A percentile compares a stretch with the other conserved stretches of the same genome.
phyloP scores from a whole-genome alignment of 1,140 invertebrate genomes.

The Drosophila repletoides region DNA sequence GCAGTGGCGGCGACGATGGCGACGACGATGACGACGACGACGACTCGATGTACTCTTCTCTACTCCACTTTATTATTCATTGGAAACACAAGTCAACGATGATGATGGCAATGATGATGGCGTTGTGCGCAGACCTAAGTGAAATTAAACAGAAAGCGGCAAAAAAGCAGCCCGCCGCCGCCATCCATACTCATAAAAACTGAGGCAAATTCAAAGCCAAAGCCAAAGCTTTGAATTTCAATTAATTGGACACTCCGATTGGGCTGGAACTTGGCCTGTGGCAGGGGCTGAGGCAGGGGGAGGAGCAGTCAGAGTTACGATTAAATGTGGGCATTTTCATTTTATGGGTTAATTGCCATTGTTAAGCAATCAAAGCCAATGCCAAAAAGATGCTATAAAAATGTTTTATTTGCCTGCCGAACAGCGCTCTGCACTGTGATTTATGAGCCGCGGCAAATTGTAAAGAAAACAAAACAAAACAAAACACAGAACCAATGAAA shows the following conservation, averaged over 20 bases:
- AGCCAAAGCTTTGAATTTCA: slow-evolving; percentile 68
- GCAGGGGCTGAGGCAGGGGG: neutral
- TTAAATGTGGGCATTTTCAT: slow-evolving; percentile 75
- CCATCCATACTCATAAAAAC: slow-evolving; percentile 69
- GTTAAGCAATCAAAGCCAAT: slow-evolving; percentile 67
- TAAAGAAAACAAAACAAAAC: slow-evolving; percentile 19
- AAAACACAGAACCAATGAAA: slow-evolving; percentile 7
- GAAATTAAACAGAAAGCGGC: slow-evolving; percentile 66
- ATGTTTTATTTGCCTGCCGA: slow-evolving; percentile 55
- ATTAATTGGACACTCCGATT: slow-evolving; percentile 63
- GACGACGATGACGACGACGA: slow-evolving; percentile 13
- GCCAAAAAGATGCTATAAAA: slow-evolving; percentile 49
- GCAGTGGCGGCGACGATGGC: slow-evolving; percentile 33
- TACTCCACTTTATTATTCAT: slow-evolving; percentile 76
- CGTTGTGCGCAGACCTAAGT: slow-evolving; percentile 28
- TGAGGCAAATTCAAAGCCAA: slow-evolving; percentile 53
- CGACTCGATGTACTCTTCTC: slow-evolving; percentile 53
- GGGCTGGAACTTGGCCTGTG: neutral
- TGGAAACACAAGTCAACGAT: slow-evolving; percentile 60
- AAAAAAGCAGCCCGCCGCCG: slow-evolving; percentile 16
- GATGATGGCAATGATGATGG: slow-evolving; percentile 1
- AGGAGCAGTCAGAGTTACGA: slow-evolving; percentile 9
- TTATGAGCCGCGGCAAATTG: slow-evolving; percentile 52
- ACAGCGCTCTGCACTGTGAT: slow-evolving; percentile 40
- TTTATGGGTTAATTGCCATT: slow-evolving; percentile 79